A percentile compares a stretch with the other conserved stretches of the same genome.
Evolutionary conservation across 1,140 invertebrate species (phyloP).

Genomic region (Globodera ellingtonae): DNA sequence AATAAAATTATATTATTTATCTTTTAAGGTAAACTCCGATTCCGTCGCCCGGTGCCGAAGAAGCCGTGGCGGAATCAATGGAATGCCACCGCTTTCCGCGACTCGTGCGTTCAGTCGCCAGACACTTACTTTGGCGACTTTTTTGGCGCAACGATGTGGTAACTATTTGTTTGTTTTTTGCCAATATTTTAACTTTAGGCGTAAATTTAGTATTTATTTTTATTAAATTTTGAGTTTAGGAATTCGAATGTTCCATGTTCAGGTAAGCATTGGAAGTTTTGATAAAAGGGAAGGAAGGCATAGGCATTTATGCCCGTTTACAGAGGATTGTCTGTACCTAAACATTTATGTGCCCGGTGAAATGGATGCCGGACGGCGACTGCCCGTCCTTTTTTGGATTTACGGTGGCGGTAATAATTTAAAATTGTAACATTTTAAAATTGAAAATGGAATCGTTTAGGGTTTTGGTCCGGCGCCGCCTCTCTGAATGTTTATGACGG

Average conservation of each 20-base stretch:
- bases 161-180: not conserved
- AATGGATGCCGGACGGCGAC: slow-evolving; percentile 48
- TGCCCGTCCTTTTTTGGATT: slow-evolving; percentile 83
- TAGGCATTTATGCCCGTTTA: slow-evolving; percentile 59
- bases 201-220: not conserved
- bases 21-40: slow-evolving; percentile 47
- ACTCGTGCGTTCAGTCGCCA: slow-evolving; percentile 44
- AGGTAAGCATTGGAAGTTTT: slow-evolving; percentile 70
- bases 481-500: slow-evolving; percentile 75
- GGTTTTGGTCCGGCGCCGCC: slow-evolving; percentile 76
- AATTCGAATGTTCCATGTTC: slow-evolving; percentile 28
- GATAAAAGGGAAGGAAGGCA: slow-evolving; percentile 67
- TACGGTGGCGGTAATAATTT: slow-evolving; percentile 78
- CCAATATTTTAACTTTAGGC: not conserved
- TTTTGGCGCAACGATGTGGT: slow-evolving; percentile 78
- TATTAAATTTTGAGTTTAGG: not conserved
- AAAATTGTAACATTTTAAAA: slow-evolving; percentile 2
- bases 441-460: slow-evolving; percentile 68
- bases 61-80: slow-evolving; percentile 57
- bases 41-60: slow-evolving; percentile 64
- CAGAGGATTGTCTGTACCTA: slow-evolving; percentile 88
- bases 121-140: slow-evolving; percentile 68
- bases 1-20: not conserved
- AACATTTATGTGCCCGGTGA: slow-evolving; percentile 78
- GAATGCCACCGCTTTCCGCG: slow-evolving; percentile 72